Conservation (phyloP, 2,797 vertebrate species). For the Sebastes kiyomatsui region DNA sequence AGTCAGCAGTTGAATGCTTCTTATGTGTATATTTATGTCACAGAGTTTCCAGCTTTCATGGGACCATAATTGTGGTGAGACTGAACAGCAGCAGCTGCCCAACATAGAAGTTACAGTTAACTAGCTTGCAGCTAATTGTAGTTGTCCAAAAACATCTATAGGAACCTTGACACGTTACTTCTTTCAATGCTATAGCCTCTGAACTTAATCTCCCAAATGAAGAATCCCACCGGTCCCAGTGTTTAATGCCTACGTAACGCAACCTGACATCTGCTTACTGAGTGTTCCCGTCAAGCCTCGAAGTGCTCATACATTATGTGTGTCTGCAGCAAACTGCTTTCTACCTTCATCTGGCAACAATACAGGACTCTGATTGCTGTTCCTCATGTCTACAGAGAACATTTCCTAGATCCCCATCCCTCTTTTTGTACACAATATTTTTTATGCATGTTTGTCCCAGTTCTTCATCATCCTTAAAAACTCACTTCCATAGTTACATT, state of each 20-base stretch:
- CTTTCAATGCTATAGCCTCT: not conserved
- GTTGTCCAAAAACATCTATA: not conserved
- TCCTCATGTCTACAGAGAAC: not conserved
- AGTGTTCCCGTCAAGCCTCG: not conserved
- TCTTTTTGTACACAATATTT: too few species aligned
- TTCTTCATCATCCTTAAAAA: too few species aligned
- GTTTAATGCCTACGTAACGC: too few species aligned
- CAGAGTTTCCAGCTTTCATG: too few species aligned
- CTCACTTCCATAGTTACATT: too few species aligned
- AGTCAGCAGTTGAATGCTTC: not conserved
- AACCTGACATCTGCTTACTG: not conserved
- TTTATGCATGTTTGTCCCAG: too few species aligned
- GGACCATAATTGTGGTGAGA: not conserved
- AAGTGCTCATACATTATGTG: constrained; percentile 14
- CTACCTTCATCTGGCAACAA: not conserved
- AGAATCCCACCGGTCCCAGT: too few species aligned
- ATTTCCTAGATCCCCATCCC: too few species aligned
- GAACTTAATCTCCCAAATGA: not conserved
- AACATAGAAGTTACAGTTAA: constrained; percentile 13
- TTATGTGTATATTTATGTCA: not conserved
- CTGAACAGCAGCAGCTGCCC: constrained; percentile 1
- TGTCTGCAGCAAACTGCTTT: constrained; percentile 1
- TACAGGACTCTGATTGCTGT: not conserved
- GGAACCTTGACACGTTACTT: not conserved
- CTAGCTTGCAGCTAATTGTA: not conserved